phyloP scores from a whole-genome alignment of 1,140 invertebrate species.

The Rhyacophila brunnea region DNA sequence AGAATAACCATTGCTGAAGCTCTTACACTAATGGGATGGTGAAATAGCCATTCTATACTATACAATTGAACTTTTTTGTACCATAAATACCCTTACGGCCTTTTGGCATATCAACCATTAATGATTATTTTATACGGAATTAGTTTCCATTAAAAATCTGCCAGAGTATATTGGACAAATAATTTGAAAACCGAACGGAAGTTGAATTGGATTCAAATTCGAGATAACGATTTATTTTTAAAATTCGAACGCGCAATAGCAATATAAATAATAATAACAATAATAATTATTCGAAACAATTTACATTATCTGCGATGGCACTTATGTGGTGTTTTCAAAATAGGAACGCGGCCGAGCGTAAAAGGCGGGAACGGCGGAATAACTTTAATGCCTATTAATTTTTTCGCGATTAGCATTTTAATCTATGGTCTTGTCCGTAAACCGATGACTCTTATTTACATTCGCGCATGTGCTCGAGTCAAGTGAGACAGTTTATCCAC shows the following conservation, averaged over 20 bases:
- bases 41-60: no score
- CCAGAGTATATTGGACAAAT: neutral
- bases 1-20: no score
- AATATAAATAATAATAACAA: no score
- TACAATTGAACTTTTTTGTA: no score
- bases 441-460: no score
- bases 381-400: conserved; percentile 35
- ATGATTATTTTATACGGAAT: no score
- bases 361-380: conserved; percentile 30
- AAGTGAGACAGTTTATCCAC: no score
- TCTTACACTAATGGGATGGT: no score
- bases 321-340: conserved; percentile 21
- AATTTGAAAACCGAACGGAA: conserved; percentile 22
- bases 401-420: conserved; percentile 32
- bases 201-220: conserved; percentile 24
- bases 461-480: no score
- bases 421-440: conserved; percentile 22
- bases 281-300: conserved; percentile 3
- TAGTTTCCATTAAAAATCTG: no score
- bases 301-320: conserved; percentile 15
- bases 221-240: conserved; percentile 32
- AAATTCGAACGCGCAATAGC: conserved; percentile 21
- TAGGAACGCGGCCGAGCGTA: conserved; percentile 26
- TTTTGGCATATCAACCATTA: no score
- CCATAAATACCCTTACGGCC: no score